Base-by-base conservation (phyloP, 2,113 vertebrate species). In the Pachycephala philippinensis region DNA sequence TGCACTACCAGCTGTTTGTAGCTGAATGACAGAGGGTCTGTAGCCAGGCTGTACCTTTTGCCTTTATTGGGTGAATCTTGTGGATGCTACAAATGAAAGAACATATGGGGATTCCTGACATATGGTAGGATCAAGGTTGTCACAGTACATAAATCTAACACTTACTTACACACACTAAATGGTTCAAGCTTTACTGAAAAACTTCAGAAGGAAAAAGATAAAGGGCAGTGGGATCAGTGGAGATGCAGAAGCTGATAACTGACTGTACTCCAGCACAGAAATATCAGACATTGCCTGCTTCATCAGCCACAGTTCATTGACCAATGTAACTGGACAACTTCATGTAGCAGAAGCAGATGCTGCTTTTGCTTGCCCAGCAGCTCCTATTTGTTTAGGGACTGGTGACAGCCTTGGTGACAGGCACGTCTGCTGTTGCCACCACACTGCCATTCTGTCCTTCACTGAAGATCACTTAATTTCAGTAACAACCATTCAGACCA, bases 1-100 rank as follows among this genome's bases (percentile, higher is more conserved):
- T 92, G 77, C 69, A 52, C 56, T 79, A 17, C 71, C 98, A 97
- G 96, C 94, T 96, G 97, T 93, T 90, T 60, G 53, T 72, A 61
- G 80, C 53, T 78, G 66, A 96, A 87, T 77, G 86, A 93, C 87
- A 42, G n/a, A 74, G 66, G 54, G 26, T 63, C 44, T 86, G 59
- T 60, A 78, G 57, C 74, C 53, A 75, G 64, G 59, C 66, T 47
- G 15, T 63, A 82, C 59, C 27, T 72, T 88, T 78, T 85, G 72
- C 77, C 95, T 90, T 84, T 93, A 86, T 44, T 72, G 74, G 57
- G 53, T 76, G 74, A 91, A 50, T 60, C 57, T 27, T 66, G 40
- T 64, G 63, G 44, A 47, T 85, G 27, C 33, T 60, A n/a, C 68
- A 61, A 77, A 86, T 17, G 27, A 86, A 95, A 40, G 70, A 70